Conservation (phyloP, 2,888 invertebrate species). For the Oligia strigilis region DNA sequence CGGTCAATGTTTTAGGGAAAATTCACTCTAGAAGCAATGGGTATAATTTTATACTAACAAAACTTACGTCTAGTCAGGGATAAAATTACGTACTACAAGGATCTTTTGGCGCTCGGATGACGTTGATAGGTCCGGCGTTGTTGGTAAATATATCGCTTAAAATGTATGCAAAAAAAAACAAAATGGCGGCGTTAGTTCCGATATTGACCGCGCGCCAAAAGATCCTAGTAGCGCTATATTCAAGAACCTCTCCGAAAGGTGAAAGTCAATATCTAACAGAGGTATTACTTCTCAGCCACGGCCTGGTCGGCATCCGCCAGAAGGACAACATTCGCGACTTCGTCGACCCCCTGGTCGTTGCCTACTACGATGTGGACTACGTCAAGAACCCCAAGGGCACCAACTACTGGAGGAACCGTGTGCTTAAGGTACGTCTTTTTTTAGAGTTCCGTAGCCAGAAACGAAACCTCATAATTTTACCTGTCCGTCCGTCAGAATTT, state of each 20-base stretch:
- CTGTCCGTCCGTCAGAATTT: not conserved
- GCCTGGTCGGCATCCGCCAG: constrained; percentile 97
- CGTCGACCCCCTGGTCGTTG: constrained; percentile 96
- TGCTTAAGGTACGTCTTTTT: constrained; percentile 93
- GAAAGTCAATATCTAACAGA: constrained; percentile 6
- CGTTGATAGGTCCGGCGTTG: not conserved
- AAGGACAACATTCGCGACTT: constrained; percentile 96
- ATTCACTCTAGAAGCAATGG: no score
- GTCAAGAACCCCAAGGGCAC: constrained; percentile 99
- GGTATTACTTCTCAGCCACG: constrained; percentile 92
- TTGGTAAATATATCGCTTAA: not conserved
- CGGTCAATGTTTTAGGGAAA: not conserved
- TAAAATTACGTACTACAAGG: not conserved
- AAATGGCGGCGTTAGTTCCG: not conserved
- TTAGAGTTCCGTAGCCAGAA: not conserved
- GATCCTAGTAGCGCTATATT: not conserved
- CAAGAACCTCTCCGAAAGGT: not conserved
- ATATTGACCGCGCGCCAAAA: not conserved
- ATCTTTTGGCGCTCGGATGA: not conserved
- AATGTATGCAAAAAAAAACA: no score
- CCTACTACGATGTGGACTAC: constrained; percentile 98
- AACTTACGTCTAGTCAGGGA: not conserved
- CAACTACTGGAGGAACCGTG: constrained; percentile 99
- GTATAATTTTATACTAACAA: not conserved
- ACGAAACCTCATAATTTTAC: not conserved